Base-by-base conservation (phyloP, 1,140 invertebrate genomes). In the Camponotus floridanus region DNA sequence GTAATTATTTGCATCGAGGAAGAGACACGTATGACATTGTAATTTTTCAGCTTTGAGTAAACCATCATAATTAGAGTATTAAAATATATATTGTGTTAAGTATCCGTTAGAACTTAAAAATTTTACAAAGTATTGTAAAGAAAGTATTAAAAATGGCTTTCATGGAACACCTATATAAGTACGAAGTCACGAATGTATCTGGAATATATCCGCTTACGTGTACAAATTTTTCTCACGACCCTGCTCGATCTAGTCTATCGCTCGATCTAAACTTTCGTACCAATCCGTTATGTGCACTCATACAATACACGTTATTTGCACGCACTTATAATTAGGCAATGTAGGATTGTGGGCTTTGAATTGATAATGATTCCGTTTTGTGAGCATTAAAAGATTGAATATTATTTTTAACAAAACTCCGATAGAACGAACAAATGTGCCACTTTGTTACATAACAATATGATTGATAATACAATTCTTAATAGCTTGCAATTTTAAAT, bases 311-410 rank as follows among this genome's bases (percentile, higher is more conserved):
- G 57, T 76, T 67, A 78, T 62, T 74, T 83, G 59, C 65, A 88
- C 64, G 48, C 51, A 45, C 42, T 71, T 71, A 42, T 33, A 90
- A 90, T 91, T 91, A 91, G 74, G 78, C 87, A 89, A 86, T 59
- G 87, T 33, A 67, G 55, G 61, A 70, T 57, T 71, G 26, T 21
- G 59, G 51, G 59, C 62, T 80, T 42, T 26, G 6, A 59, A 71
- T 21, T 61, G 68, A 48, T 48, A 48, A 64, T 48, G 55, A 73
- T 13, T 64, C 8, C 39, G 18, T 51, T 51, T 1, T 15, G 42
- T 62, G 18, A 61, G 26, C 4, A 45, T 33, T 42, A 36, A 33
- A 57, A 48, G 62, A 0, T 59, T 9, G n/a, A 71, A 81, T 33
- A 33, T 9, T 70, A 48, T 62, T 74, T 48, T 33, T 31, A 45